Evolutionary conservation across 1,140 invertebrate genomes (phyloP).

Genomic region (Acromyrmex heyeri): DNA sequence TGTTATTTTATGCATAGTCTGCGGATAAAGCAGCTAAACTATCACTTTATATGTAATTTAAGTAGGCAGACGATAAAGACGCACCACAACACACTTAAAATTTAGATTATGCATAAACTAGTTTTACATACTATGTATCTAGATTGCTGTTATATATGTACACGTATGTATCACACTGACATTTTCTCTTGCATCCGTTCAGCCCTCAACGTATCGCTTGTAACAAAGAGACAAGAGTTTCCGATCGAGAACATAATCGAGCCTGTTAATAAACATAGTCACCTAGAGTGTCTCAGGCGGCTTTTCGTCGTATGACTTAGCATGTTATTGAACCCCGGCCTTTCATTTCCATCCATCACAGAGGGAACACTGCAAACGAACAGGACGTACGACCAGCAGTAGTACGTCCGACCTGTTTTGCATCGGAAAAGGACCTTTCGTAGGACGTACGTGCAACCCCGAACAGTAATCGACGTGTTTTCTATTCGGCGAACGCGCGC

Average conservation of each 20-base stretch:
- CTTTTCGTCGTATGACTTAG: constrained; percentile 43
- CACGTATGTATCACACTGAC: neutral
- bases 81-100: neutral
- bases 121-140: neutral
- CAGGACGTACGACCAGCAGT: neutral
- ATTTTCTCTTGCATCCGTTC: constrained; percentile 6
- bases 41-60: constrained; percentile 15
- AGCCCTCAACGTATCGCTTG: neutral
- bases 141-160: neutral
- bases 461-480: constrained; percentile 63
- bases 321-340: constrained; percentile 47
- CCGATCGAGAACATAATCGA: constrained; percentile 35
- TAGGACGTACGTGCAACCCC: neutral
- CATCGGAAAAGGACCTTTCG: constrained; percentile 64
- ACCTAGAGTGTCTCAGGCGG: neutral
- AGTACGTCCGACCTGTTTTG: constrained; percentile 46
- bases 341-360: constrained; percentile 43
- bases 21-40: neutral
- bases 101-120: neutral
- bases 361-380: constrained; percentile 34
- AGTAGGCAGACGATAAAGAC: neutral
- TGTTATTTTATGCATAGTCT: neutral
- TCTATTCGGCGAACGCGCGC: constrained; percentile 61
- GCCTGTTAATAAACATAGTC: constrained; percentile 35
- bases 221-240: constrained; percentile 33